These are phyloP conservation scores for Crypturellus undulatus DNA, from an alignment of 2,113 vertebrate species.

Conservation along the genomic window DNA sequence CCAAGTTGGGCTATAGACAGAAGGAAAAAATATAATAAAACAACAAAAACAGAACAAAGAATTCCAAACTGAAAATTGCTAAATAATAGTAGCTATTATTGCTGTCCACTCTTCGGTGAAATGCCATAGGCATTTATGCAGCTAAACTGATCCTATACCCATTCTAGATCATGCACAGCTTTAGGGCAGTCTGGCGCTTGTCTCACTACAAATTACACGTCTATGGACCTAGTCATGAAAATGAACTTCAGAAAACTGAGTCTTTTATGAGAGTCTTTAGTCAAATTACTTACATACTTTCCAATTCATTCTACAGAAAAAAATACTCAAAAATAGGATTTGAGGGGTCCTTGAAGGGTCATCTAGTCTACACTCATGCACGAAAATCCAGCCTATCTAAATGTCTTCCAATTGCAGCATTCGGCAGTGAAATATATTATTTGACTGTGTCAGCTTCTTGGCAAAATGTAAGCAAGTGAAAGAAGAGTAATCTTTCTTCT, in stretches of 20 bases:
- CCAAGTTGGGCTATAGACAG: neutral
- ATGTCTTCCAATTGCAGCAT: conserved; percentile 1
- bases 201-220: neutral
- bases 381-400: neutral
- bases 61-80: neutral
- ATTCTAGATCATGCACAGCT: neutral
- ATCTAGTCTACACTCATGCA: neutral
- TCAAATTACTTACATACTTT: neutral
- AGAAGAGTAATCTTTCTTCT: neutral
- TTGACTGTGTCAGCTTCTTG: conserved; percentile 25
- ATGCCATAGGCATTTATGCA: neutral
- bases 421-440: neutral
- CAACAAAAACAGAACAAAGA: neutral
- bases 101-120: neutral
- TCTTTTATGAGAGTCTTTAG: neutral
- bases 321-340: neutral
- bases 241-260: neutral
- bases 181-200: neutral
- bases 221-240: neutral
- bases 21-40: neutral
- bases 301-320: neutral
- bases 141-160: neutral
- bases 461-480: neutral
- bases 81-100: neutral
- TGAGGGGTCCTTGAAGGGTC: neutral